These are phyloP conservation scores for Leptinotarsa tumamoca DNA, from an alignment of 2,888 invertebrate genomes.

Conservation along the genomic window DNA sequence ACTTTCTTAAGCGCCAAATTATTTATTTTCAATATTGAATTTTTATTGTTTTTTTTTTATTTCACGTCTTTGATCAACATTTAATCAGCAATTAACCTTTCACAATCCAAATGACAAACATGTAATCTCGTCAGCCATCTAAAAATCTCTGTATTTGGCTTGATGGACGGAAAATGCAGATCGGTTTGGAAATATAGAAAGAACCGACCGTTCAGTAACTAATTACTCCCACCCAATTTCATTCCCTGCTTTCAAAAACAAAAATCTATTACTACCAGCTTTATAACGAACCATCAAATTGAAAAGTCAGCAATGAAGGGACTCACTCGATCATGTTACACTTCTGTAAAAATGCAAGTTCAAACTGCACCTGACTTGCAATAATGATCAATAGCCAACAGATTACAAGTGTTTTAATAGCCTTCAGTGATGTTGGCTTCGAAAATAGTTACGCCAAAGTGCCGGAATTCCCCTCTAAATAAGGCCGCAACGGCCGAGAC, in stretches of 20 bases:
- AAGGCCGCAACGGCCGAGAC: not conserved
- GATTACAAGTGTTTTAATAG: conserved; percentile 25
- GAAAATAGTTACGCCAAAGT: conserved; percentile 5
- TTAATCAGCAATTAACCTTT: too few species aligned
- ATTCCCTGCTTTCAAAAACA: not conserved
- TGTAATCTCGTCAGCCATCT: too few species aligned
- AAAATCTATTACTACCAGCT: not conserved
- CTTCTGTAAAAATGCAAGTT: not conserved
- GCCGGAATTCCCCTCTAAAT: not conserved
- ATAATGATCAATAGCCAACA: conserved; percentile 28
- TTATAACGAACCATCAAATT: conserved; percentile 5
- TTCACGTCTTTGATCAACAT: too few species aligned
- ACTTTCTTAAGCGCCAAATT: too few species aligned
- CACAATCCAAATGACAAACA: too few species aligned
- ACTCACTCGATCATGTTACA: conserved; percentile 15
- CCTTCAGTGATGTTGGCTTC: not conserved
- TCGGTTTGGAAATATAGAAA: too few species aligned
- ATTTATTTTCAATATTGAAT: too few species aligned
- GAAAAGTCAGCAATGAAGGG: conserved; percentile 1
- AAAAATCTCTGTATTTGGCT: too few species aligned
- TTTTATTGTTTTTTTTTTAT: too few species aligned
- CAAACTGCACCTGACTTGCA: conserved; percentile 27
- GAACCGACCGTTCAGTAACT: too few species aligned
- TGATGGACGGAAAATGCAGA: too few species aligned
- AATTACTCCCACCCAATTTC: not conserved